These are phyloP conservation scores for Xestia sexstrigata DNA, from an alignment of 2,888 invertebrate genomes.

Conservation along the genomic window DNA sequence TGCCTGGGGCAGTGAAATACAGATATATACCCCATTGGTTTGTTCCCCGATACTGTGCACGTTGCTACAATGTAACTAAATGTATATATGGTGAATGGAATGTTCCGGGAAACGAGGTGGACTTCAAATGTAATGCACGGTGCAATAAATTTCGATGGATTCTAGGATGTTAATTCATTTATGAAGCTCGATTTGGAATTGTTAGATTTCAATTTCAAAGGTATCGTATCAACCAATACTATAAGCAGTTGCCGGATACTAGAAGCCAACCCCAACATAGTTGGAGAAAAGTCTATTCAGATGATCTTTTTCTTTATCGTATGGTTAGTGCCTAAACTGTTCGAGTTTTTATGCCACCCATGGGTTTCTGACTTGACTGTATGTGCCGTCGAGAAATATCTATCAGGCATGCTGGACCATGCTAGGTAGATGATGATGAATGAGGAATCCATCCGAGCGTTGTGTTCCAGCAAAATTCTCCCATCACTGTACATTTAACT, in stretches of 20 bases:
- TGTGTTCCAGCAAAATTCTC: not conserved
- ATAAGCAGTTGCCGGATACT: not conserved
- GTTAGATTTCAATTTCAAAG: not conserved
- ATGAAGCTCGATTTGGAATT: not conserved
- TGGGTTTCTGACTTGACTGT: too few relatives aligned
- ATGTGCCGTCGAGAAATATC: too few relatives aligned
- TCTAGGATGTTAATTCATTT: not conserved
- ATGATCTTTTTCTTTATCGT: not conserved
- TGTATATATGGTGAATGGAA: not conserved
- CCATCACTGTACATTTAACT: not conserved
- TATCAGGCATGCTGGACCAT: too few relatives aligned
- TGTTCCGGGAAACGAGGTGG: not conserved
- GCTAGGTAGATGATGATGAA: not conserved
- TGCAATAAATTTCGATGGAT: not conserved
- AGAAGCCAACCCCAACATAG: not conserved
- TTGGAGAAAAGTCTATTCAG: not conserved
- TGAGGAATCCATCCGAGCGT: not conserved
- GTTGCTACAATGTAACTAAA: not conserved
- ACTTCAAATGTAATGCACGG: not conserved
- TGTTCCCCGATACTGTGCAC: constrained; percentile 6
- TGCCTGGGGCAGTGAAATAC: constrained; percentile 14
- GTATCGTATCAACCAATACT: not conserved
- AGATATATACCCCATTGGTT: constrained; percentile 6
- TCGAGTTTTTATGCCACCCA: too few relatives aligned
- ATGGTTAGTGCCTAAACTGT: too few relatives aligned